Evolutionary conservation across 2,888 invertebrate genomes (phyloP).

Genomic region (Agriopis leucophaearia): DNA sequence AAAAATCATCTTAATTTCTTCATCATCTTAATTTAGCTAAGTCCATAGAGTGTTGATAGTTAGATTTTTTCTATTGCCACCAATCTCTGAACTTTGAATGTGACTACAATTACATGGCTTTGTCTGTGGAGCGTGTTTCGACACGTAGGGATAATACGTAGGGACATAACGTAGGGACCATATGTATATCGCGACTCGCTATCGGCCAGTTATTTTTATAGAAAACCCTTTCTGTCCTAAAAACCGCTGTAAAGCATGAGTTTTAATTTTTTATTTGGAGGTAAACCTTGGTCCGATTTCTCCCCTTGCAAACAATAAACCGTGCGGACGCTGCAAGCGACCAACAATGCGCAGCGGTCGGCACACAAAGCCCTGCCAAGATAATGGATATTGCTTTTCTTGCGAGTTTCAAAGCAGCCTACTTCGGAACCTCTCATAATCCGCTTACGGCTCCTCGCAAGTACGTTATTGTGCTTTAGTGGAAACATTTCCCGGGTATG

Average conservation of each 20-base stretch:
- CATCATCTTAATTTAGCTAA: too few species aligned
- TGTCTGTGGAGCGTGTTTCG: too few species aligned
- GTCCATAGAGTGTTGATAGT: too few species aligned
- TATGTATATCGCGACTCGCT: too few species aligned
- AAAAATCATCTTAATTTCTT: too few species aligned
- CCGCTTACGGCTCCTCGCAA: conserved; percentile 79
- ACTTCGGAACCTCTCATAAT: conserved; percentile 83
- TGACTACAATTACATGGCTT: too few species aligned
- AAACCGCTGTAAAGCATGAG: conserved; percentile 31
- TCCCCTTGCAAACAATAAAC: conserved; percentile 66
- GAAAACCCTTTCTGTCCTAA: conserved; percentile 16
- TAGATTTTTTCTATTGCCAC: too few species aligned
- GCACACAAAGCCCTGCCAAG: conserved; percentile 77
- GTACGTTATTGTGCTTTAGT: conserved; percentile 79
- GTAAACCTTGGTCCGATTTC: conserved; percentile 55
- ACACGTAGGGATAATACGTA: too few species aligned
- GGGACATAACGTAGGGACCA: too few species aligned
- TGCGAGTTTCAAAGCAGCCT: conserved; percentile 84
- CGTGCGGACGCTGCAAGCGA: conserved; percentile 62
- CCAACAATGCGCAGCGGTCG: conserved; percentile 72
- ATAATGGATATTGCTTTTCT: conserved; percentile 86
- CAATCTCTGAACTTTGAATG: too few species aligned
- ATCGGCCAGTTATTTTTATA: neutral
- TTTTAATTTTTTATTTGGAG: conserved; percentile 51
- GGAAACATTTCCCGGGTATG: conserved; percentile 72